Evolutionary conservation across 2,113 vertebrate species (phyloP).

Genomic region (Sander lucioperca): DNA sequence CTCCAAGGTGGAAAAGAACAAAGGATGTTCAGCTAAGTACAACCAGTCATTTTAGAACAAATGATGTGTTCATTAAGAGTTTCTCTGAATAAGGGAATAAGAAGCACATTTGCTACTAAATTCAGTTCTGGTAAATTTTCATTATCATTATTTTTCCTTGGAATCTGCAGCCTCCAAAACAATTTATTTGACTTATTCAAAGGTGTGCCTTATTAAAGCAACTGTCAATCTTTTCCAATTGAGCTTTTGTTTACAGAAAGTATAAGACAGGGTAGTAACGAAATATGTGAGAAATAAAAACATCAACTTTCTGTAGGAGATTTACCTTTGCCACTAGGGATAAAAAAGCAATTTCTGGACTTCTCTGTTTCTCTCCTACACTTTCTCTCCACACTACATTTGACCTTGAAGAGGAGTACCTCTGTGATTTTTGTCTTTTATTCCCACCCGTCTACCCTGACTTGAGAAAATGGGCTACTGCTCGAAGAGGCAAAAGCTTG

Average conservation of each 20-base stretch:
- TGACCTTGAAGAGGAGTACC: conserved; percentile 69
- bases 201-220: neutral
- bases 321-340: conserved; percentile 47
- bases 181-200: neutral
- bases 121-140: neutral
- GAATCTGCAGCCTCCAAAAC: neutral
- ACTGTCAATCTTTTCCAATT: neutral
- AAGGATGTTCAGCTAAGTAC: conserved; percentile 30
- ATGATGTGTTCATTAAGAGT: conserved; percentile 34
- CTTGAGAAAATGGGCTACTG: conserved; percentile 43
- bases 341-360: conserved; percentile 64
- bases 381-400: neutral
- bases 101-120: neutral
- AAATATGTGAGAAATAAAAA: conserved; percentile 27
- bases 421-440: conserved; percentile 53
- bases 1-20: conserved; percentile 14
- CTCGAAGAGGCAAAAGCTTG: conserved; percentile 34
- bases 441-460: conserved; percentile 29
- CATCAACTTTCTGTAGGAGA: conserved; percentile 17
- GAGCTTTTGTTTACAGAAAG: conserved; percentile 6
- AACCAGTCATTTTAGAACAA: conserved; percentile 22
- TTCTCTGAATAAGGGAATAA: neutral
- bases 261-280: neutral
- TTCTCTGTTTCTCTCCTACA: conserved; percentile 16
- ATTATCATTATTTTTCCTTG: neutral